Percentiles rank a stretch among this genome's conserved stretches.
phyloP scores from a whole-genome alignment of 2,113 vertebrate genomes.

The Etheostoma cragini region DNA sequence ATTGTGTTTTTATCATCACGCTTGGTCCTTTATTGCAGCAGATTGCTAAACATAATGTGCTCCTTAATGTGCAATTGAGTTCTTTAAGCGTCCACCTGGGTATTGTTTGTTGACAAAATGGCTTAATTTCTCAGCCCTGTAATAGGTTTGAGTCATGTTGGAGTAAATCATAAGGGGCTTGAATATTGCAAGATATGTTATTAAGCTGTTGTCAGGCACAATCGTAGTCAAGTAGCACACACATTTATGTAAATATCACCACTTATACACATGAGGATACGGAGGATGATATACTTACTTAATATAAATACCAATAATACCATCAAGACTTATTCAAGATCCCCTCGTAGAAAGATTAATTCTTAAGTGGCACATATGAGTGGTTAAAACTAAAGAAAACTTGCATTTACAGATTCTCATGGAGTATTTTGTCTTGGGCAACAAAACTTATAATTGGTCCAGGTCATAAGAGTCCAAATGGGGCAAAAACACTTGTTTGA shows the following conservation, averaged over 20 bases:
- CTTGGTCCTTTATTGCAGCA: constrained; percentile 1
- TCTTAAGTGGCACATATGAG: neutral
- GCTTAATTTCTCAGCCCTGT: constrained; percentile 20
- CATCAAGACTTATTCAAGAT: neutral
- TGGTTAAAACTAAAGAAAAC: neutral
- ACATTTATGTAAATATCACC: neutral
- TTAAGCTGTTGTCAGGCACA: neutral
- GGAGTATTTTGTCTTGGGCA: neutral
- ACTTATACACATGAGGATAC: too few relatives aligned
- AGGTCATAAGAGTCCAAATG: neutral
- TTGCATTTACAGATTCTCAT: neutral
- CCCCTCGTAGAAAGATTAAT: neutral
- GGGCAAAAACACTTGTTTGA: neutral
- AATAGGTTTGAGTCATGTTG: neutral
- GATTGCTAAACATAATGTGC: constrained; percentile 16
- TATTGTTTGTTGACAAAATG: constrained; percentile 26
- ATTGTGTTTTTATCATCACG: constrained; percentile 15
- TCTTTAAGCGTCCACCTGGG: constrained; percentile 18
- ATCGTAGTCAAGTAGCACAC: constrained; percentile 2
- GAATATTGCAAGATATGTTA: constrained; percentile 5
- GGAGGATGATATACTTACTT: neutral
- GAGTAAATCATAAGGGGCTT: constrained; percentile 2
- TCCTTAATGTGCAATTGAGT: constrained; percentile 30
- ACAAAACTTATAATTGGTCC: neutral
- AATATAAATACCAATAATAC: neutral